Evolutionary conservation across 1,140 invertebrate genomes (phyloP), one percentile per base, ranked within the genome.

Genomic region (Lordiphosa stackelbergi): DNA sequence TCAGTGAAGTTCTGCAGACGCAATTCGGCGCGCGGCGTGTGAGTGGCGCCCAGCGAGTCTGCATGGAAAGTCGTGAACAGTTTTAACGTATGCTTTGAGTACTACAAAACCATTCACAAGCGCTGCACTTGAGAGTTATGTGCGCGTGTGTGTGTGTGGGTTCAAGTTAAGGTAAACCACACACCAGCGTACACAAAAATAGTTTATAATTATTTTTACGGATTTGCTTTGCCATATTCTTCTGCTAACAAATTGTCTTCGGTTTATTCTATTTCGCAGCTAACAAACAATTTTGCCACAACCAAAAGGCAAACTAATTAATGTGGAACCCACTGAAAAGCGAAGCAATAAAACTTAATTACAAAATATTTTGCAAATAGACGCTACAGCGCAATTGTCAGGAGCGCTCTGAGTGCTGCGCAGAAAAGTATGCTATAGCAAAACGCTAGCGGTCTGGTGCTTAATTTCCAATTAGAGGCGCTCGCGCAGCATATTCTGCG

Each of bases 1-100:
- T 79, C 69, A 69, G 62, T 78, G 53, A 73, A 69, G 73, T 78
- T 78, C 53, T 49, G 40, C 69, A 56, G 43, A 69, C 73, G 64
- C 64, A 58, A 48, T 77, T 68, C 7, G 51, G 53, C 24, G 53
- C 24, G 24, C 22, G 53, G 38, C 37, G 11, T 43, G 47, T 22
- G 34, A 49, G 28, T 34, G 46, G 13, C 40, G 31, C 10, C 42
- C 19, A 41, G 22, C 7, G 19, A 16, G 9, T 41, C 9, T 41
- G 38, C 22, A 45, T 8, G 6, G 16, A n/a, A 42, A 42, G 8
- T 19, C 16, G 34, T 9, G 16, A 64, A 53, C 42, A 34, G 53
- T 66, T 66, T 66, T 66, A 66, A 47, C 62, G 22, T 40, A 16
- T 12, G 64, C 64, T 66, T 58, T 52, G 53, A 66, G 53, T 42